A percentile compares a stretch with the other conserved stretches of the same genome.
These are phyloP conservation scores for Paratilapia polleni DNA, from an alignment of 2,113 vertebrate genomes.

Conservation along the genomic window DNA sequence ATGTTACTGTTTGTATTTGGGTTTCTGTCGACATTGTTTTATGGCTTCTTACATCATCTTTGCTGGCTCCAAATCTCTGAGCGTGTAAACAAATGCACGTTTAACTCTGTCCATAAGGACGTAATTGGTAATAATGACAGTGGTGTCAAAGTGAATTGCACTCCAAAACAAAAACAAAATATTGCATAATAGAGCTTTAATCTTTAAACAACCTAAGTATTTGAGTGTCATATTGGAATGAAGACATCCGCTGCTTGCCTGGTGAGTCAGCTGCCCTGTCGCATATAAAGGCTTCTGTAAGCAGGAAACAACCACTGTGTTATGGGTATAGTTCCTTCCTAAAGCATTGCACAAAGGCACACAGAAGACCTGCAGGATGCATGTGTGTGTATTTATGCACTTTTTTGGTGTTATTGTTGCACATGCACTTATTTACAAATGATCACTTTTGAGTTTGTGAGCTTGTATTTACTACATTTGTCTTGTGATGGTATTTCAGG, in stretches of 20 bases:
- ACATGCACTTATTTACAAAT: fast-evolving
- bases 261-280: slow-evolving; percentile 56
- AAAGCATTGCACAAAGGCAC: slow-evolving; percentile 62
- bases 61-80: background rate
- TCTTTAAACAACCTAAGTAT: slow-evolving; percentile 48
- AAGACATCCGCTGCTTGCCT: slow-evolving; percentile 52
- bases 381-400: background rate
- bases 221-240: slow-evolving; percentile 47
- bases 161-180: background rate
- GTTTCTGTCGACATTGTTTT: background rate
- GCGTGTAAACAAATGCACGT: background rate
- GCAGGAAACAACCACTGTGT: slow-evolving; percentile 72
- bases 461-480: background rate
- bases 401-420: fast-evolving
- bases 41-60: too few species aligned
- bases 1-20: too few species aligned
- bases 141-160: background rate
- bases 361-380: slow-evolving; percentile 68
- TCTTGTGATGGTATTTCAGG: background rate
- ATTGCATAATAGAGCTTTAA: background rate
- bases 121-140: background rate
- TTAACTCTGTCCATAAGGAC: background rate
- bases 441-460: background rate
- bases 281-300: slow-evolving; percentile 57
- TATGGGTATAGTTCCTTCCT: slow-evolving; percentile 70